Percentiles rank a stretch among this genome's conserved stretches.
Conservation (phyloP, 2,888 invertebrate species). For the Sphaerophoria rueppellii region DNA sequence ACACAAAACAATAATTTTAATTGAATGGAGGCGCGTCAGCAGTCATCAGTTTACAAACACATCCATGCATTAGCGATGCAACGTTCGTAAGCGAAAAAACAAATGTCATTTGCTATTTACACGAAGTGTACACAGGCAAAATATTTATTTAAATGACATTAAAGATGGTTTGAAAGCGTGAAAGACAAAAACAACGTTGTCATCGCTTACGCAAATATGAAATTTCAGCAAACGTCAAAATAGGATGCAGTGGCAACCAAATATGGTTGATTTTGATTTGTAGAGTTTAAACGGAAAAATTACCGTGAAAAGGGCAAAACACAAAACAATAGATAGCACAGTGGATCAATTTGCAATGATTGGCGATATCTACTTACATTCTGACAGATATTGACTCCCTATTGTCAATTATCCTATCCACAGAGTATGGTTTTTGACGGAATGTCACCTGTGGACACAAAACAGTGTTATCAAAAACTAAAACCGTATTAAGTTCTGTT, state of each 20-base stretch:
- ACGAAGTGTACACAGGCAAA: background rate
- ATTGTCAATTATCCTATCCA: no score
- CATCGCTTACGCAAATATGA: conserved; percentile 26
- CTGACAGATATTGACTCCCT: no score
- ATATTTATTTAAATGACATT: conserved; percentile 20
- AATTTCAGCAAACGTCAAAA: conserved; percentile 43
- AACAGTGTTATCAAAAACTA: no score
- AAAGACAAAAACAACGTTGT: conserved; percentile 26
- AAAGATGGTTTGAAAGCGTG: conserved; percentile 34
- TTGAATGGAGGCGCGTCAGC: conserved; percentile 58
- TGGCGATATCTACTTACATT: no score
- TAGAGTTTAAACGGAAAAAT: no score
- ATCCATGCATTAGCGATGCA: conserved; percentile 5
- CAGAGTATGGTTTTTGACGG: no score
- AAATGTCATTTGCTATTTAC: conserved; percentile 1
- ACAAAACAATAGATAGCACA: no score
- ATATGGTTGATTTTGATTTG: background rate
- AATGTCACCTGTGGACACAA: no score
- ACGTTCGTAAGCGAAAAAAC: conserved; percentile 28
- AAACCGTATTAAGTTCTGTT: no score
- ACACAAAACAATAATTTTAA: conserved; percentile 29
- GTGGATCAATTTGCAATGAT: no score
- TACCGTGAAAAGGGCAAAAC: no score
- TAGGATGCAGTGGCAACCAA: background rate
- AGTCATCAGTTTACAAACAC: conserved; percentile 33